A percentile compares a stretch with the other conserved stretches of the same genome.
Evolutionary conservation across 2,797 vertebrate species (phyloP).

Genomic region (Prionace glauca): DNA sequence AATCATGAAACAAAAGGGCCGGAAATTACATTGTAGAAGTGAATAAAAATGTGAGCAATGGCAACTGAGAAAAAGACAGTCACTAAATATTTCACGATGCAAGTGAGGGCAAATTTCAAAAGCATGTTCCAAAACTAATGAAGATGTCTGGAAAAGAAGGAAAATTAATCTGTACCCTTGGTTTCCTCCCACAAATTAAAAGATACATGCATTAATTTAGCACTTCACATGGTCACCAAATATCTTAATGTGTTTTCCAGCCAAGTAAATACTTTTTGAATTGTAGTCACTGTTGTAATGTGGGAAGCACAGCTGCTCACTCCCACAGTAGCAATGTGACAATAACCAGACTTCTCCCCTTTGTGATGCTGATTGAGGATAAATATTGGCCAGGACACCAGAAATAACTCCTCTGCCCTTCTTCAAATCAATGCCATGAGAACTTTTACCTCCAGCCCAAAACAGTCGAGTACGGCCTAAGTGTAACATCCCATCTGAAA

Average conservation of each 20-base stretch:
- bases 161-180: too few relatives aligned
- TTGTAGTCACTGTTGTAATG: neutral
- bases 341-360: neutral
- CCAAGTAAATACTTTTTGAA: neutral
- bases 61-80: neutral
- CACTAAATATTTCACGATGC: neutral
- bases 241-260: neutral
- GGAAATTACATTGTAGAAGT: neutral
- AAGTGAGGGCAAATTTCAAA: too few relatives aligned
- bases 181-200: neutral
- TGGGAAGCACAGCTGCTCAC: neutral
- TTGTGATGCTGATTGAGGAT: neutral
- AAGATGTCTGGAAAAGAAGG: neutral
- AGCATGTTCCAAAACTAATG: neutral
- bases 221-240: neutral
- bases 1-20: neutral
- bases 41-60: neutral
- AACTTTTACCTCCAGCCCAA: neutral
- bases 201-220: neutral
- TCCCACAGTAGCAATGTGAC: neutral
- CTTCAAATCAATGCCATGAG: neutral
- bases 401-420: neutral
- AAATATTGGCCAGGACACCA: neutral
- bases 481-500: neutral
- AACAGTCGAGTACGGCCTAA: neutral